Conservation (phyloP, 2,888 invertebrate genomes). For the Pristionchus entomophagus region DNA sequence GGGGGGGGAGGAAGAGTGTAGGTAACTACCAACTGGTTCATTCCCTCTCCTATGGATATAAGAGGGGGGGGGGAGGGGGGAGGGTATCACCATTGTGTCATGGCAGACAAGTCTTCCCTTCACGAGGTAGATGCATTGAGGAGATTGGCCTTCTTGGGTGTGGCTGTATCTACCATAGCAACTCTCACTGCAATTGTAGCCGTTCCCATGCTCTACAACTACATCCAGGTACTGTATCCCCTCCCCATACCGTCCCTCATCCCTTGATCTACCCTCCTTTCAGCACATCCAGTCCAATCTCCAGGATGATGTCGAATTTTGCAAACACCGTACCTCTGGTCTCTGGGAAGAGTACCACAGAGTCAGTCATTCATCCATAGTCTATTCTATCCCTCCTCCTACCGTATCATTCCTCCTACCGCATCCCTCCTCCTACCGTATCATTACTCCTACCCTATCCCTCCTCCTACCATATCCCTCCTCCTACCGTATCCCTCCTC, state of each 20-base stretch:
- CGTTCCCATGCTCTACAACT: constrained; percentile 44
- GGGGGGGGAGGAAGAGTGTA: background rate
- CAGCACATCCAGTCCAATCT: constrained; percentile 43
- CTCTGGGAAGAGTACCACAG: constrained; percentile 45
- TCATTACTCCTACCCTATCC: background rate
- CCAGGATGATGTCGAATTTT: constrained; percentile 40
- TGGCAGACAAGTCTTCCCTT: constrained; percentile 8
- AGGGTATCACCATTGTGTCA: background rate
- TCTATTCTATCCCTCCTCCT: background rate
- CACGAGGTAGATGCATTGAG: constrained; percentile 1
- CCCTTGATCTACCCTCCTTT: too few species aligned
- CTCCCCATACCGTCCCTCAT: background rate
- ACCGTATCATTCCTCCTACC: background rate
- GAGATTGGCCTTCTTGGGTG: constrained; percentile 27
- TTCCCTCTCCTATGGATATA: background rate
- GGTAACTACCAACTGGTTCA: constrained; percentile 43
- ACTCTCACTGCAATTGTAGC: constrained; percentile 43
- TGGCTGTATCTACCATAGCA: constrained; percentile 37
- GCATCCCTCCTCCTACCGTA: background rate
- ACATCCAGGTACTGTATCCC: constrained; percentile 40
- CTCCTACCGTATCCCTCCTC: too few species aligned
- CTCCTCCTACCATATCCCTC: background rate
- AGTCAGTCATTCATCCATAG: background rate
- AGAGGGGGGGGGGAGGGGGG: background rate
- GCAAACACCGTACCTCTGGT: constrained; percentile 33